Percentiles rank a stretch among this genome's conserved stretches.
Evolutionary conservation across 2,888 invertebrate genomes (phyloP).

Genomic region (Lymantria dispar): DNA sequence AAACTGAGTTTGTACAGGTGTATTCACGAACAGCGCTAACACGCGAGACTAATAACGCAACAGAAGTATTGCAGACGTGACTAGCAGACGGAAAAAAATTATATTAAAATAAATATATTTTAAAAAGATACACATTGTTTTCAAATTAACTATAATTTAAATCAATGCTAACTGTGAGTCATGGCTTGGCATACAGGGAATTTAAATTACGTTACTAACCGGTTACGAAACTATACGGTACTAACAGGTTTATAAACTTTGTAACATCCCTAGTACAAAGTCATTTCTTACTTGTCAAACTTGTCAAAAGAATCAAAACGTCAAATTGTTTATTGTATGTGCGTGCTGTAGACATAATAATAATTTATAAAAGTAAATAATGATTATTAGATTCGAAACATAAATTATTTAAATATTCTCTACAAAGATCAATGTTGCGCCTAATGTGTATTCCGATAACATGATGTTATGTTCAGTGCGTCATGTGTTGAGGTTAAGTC

Average conservation of each 20-base stretch:
- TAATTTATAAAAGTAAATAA: not conserved
- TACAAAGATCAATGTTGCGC: not conserved
- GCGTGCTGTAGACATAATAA: not conserved
- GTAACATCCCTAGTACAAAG: conserved; percentile 10
- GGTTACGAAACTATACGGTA: conserved; percentile 1
- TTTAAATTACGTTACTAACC: conserved; percentile 2
- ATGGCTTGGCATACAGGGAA: not conserved
- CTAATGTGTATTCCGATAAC: conserved; percentile 1
- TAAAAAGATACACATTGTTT: conserved; percentile 4
- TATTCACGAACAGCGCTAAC: conserved; percentile 26
- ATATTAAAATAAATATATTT: not conserved
- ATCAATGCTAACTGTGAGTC: conserved; percentile 2
- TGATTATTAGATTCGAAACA: not conserved
- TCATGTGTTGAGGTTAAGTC: conserved; percentile 70
- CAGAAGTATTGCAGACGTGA: conserved; percentile 3
- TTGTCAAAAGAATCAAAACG: conserved; percentile 5
- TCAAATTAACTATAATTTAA: conserved; percentile 2
- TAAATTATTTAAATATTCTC: not conserved
- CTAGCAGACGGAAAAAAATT: not conserved
- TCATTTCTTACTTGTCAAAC: not conserved
- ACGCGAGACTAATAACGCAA: conserved; percentile 13
- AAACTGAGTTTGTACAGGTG: conserved; percentile 56
- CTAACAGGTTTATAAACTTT: conserved; percentile 2
- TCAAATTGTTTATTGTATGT: not conserved
- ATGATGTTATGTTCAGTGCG: conserved; percentile 53